A percentile compares a stretch with the other conserved stretches of the same genome.
Evolutionary conservation across 2,888 invertebrate species (phyloP).

Genomic region (Xestia xanthographa): DNA sequence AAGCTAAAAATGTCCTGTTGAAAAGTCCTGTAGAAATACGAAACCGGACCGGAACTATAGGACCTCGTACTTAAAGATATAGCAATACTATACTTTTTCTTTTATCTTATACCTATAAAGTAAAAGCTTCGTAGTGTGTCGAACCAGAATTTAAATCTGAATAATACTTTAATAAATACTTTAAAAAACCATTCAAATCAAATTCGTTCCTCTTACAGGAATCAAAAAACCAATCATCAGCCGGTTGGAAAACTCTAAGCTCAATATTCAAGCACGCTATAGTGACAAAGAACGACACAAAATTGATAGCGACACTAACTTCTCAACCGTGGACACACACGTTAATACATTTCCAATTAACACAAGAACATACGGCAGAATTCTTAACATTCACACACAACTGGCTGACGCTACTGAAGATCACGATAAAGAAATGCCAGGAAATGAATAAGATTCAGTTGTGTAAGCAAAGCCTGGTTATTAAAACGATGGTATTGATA

Average conservation of each 20-base stretch:
- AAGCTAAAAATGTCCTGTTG: background rate
- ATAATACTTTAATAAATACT: too few species aligned
- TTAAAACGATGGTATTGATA: slow-evolving; percentile 78
- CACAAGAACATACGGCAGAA: slow-evolving; percentile 79
- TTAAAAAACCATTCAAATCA: too few species aligned
- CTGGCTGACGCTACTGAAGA: slow-evolving; percentile 82
- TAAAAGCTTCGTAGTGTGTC: background rate
- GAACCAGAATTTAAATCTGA: background rate
- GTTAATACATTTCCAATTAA: slow-evolving; percentile 84
- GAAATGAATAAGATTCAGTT: slow-evolving; percentile 73
- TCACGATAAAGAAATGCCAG: slow-evolving; percentile 78
- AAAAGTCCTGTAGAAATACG: background rate
- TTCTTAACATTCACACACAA: slow-evolving; percentile 81
- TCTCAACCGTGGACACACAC: slow-evolving; percentile 86
- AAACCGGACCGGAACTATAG: too few species aligned
- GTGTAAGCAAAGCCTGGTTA: slow-evolving; percentile 79
- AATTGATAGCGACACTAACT: slow-evolving; percentile 80
- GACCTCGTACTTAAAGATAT: background rate
- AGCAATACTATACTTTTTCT: too few species aligned
- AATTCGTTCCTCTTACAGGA: slow-evolving; percentile 71
- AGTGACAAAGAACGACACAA: slow-evolving; percentile 79
- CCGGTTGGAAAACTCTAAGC: slow-evolving; percentile 85
- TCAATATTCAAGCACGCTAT: slow-evolving; percentile 85
- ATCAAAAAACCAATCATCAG: slow-evolving; percentile 79
- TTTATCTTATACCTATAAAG: too few species aligned